Evolutionary conservation across 37 sponge, comb jelly and placozoan genomes (phyloP), one percentile per base, ranked within the genome.

Genomic region (Beroe forskalii): DNA sequence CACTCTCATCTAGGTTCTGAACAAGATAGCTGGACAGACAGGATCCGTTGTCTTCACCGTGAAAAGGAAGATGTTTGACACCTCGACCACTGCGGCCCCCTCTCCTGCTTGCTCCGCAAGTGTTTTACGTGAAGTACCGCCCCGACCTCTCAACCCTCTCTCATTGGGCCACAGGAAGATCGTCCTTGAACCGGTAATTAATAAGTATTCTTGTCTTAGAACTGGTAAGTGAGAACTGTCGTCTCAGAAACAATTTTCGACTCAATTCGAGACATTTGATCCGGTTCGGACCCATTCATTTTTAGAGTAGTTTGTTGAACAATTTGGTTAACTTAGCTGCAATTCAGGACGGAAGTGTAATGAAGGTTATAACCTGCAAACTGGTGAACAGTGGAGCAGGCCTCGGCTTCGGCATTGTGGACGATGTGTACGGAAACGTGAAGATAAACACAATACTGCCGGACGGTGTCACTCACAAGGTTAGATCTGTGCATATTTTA

Each of bases 321-420:
- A n/a, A n/a, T n/a, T n/a, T n/a, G n/a, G n/a, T n/a, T n/a, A n/a
- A n/a, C n/a, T n/a, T n/a, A n/a, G n/a, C n/a, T n/a, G n/a, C n/a
- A n/a, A n/a, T n/a, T 24, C 86, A 80, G 86, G 86, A 80, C 31
- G 86, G 86, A 20, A 44, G 25, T 17, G 25, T 80, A 6, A 12
- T 80, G 28, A 8, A 17, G 43, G 48, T 48, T 3, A 4, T 80
- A 4, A 80, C 8, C 1, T 80, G 44, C 42, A 37, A 80, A 14
- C 24, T 80, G 48, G 22, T 4, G 27, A 80, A 80, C 86, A 43
- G 48, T 23, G 86, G 86, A 23, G 0, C 25, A 23, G 86, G 86
- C 42, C 86, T 80, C 22, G 86, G 86, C 25, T 80, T 80, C 30
- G 86, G 86, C 42, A 80, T 80, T 1, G 86, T 80, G 44, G 86